phyloP scores from a whole-genome alignment of 1,140 invertebrate genomes.

The Acromyrmex echinatior region DNA sequence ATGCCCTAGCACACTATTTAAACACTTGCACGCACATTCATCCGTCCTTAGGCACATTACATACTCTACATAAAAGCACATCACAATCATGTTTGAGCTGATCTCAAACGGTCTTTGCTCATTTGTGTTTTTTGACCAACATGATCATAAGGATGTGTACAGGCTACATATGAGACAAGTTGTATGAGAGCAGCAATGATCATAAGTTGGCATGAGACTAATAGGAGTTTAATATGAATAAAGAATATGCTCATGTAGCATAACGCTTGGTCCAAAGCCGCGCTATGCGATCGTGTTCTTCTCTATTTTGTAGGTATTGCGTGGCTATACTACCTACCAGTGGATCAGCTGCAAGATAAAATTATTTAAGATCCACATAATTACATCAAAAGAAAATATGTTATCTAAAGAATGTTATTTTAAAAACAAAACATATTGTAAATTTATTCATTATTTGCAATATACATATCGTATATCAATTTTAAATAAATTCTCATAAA shows the following conservation, averaged over 20 bases:
- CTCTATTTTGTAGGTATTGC: conserved; percentile 98
- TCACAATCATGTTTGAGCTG: conserved; percentile 75
- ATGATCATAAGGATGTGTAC: conserved; percentile 68
- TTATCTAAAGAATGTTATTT: neutral
- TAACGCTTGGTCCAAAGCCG: conserved; percentile 99
- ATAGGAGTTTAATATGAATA: conserved; percentile 75
- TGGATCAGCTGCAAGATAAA: conserved; percentile 93
- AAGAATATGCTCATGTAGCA: conserved; percentile 92
- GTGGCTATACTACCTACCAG: conserved; percentile 99
- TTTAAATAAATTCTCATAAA: conserved; percentile 23
- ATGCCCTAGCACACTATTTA: conserved; percentile 70
- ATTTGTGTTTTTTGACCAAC: conserved; percentile 69
- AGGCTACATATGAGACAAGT: conserved; percentile 55
- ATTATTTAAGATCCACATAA: neutral
- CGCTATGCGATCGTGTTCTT: conserved; percentile 99
- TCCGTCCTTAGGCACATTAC: conserved; percentile 81
- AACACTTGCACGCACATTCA: conserved; percentile 74
- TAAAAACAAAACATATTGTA: neutral
- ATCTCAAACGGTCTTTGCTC: conserved; percentile 74
- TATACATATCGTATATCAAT: neutral
- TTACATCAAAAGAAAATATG: neutral
- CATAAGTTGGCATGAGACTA: conserved; percentile 83
- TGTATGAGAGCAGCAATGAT: conserved; percentile 73
- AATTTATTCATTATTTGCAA: conserved; percentile 14
- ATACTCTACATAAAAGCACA: conserved; percentile 79